These are phyloP conservation scores for Oncopeltus fasciatus DNA, from an alignment of 1,140 invertebrate genomes.

Conservation along the genomic window DNA sequence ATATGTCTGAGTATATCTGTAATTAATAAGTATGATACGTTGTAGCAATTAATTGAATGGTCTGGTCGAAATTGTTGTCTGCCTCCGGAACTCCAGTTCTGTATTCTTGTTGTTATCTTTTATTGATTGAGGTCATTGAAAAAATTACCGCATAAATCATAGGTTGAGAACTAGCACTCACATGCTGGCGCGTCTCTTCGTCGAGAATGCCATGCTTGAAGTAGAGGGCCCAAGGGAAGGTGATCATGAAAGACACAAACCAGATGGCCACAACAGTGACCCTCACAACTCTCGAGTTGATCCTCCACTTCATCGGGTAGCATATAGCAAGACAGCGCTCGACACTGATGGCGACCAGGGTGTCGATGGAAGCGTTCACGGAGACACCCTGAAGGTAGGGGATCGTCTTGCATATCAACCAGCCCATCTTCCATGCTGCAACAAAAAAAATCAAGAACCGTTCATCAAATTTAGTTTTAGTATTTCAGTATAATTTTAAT, in stretches of 20 bases:
- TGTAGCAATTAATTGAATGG: too few species aligned
- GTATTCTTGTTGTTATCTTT: not conserved
- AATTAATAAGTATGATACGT: too few species aligned
- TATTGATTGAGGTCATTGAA: not conserved
- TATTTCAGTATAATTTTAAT: too few species aligned
- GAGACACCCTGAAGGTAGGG: conserved; percentile 48
- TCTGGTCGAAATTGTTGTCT: too few species aligned
- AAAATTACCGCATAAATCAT: not conserved
- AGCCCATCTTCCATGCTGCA: conserved; percentile 46
- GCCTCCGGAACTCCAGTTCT: too few species aligned
- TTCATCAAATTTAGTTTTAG: too few species aligned
- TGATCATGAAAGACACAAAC: conserved; percentile 36
- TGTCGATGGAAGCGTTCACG: conserved; percentile 47
- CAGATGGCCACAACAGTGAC: conserved; percentile 38
- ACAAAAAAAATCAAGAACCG: conserved; percentile 19
- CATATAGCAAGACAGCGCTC: conserved; percentile 45
- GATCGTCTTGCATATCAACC: conserved; percentile 42
- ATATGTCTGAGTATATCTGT: too few species aligned
- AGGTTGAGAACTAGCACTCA: conserved; percentile 14
- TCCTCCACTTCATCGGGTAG: conserved; percentile 37
- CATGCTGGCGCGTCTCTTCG: conserved; percentile 20
- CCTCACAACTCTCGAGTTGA: conserved; percentile 34
- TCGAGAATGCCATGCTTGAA: conserved; percentile 31
- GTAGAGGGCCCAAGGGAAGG: conserved; percentile 43
- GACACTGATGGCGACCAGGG: conserved; percentile 44